Evolutionary conservation across 2,113 vertebrate genomes (phyloP), one percentile per base, ranked within the genome.

Genomic region (Porphyrio hochstetteri): DNA sequence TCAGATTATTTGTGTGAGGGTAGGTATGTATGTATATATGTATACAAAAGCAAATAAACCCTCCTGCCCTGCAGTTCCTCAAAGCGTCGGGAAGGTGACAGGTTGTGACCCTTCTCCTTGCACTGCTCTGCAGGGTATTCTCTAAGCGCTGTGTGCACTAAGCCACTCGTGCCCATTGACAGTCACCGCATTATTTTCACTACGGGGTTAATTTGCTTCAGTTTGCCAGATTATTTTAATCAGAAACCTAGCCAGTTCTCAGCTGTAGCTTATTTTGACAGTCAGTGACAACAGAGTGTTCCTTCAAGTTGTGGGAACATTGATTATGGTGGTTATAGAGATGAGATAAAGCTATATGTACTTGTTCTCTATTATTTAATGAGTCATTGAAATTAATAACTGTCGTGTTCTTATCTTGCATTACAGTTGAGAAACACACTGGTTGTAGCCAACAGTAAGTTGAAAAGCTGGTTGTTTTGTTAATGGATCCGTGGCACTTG

Each of bases 331-430:
- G 81, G 75, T 75, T 92, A 83, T 68, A 91, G 90, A 93, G 89
- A 80, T 65, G 93, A 84, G 81, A 59, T 81, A 77, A 90, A 91
- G 82, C 88, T 90, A 67, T 77, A 95, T n/a, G 70, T 38, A 74
- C 61, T 96, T 91, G 78, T 87, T 93, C 94, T 82, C 79, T 93
- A 42, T 56, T 96, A 94, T 95, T 96, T 95, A 97, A 90, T 94
- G 96, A 96, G 88, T 96, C 92, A 93, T 75, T 89, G 72, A 84
- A 95, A 96, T 96, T 96, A 97, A 96, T 94, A 97, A 97, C 97
- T 96, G 95, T 24, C 87, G 1, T 72, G 82, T 93, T 91, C 92
- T 97, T 97, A 97, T 97, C 97, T 96, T 90, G 59, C 75, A 80
- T 60, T 95, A 46, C 96, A 93, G 95, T 89, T 87, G 72, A 96